Conservation (phyloP, 2,888 invertebrate species). For the Achlya flavicornis region DNA sequence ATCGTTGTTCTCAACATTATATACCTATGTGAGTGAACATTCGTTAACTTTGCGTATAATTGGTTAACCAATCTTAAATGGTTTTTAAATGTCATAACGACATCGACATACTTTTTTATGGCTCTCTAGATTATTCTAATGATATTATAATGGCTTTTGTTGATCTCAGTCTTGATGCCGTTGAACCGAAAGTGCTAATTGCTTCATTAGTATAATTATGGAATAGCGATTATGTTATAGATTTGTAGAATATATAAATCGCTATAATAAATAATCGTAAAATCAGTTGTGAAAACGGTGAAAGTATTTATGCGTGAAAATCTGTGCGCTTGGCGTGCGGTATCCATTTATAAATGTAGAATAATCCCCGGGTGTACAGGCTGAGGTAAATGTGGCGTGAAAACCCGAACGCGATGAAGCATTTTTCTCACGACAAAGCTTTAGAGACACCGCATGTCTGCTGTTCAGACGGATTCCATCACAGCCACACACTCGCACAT, state of each 20-base stretch:
- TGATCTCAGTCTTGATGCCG: conserved; percentile 29
- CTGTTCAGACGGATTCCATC: conserved; percentile 41
- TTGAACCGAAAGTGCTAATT: conserved; percentile 15
- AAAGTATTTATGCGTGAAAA: conserved; percentile 64
- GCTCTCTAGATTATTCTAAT: conserved; percentile 35
- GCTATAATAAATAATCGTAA: conserved; percentile 17
- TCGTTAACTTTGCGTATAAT: conserved; percentile 21
- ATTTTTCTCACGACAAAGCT: conserved; percentile 76
- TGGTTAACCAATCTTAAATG: conserved; percentile 17
- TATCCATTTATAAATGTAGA: conserved; percentile 77
- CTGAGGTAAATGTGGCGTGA: conserved; percentile 76
- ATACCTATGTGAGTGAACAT: conserved; percentile 16
- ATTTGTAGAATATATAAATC: neutral
- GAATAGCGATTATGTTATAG: neutral
- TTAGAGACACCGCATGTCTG: conserved; percentile 62
- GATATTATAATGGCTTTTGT: conserved; percentile 31
- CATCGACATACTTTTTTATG: conserved; percentile 34
- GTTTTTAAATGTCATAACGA: conserved; percentile 36
- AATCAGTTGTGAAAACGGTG: conserved; percentile 42
- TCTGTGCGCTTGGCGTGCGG: conserved; percentile 63
- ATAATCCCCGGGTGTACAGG: conserved; percentile 69
- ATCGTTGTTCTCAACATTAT: conserved; percentile 51
- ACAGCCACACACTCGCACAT: conserved; percentile 36
- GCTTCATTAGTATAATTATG: neutral
- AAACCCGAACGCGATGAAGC: conserved; percentile 68